phyloP scores from a whole-genome alignment of 1,140 invertebrate species.

The Euura lappo region DNA sequence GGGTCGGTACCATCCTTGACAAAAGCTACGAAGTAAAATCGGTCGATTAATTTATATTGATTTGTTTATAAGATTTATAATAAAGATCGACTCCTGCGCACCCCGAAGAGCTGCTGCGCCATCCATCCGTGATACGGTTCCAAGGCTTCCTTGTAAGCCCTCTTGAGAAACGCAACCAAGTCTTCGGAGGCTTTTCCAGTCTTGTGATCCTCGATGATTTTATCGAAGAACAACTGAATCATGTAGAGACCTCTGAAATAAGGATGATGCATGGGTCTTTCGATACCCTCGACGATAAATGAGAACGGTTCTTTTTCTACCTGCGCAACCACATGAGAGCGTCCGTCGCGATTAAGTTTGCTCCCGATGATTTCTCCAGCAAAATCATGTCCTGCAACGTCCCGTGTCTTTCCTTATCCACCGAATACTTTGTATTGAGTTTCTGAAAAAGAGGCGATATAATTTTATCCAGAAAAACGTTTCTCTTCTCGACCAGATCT shows the following conservation, averaged over 20 bases:
- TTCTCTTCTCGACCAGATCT: neutral
- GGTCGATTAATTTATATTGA: constrained; percentile 1
- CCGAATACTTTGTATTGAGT: constrained; percentile 65
- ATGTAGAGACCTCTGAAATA: constrained; percentile 65
- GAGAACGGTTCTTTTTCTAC: constrained; percentile 46
- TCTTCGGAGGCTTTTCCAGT: constrained; percentile 57
- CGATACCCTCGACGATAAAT: constrained; percentile 17
- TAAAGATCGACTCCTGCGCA: constrained; percentile 48
- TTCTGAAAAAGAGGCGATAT: constrained; percentile 59
- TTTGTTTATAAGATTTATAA: constrained; percentile 8
- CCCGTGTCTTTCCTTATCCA: constrained; percentile 60
- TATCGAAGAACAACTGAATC: constrained; percentile 65
- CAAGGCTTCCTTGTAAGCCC: constrained; percentile 68
- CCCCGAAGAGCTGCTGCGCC: constrained; percentile 69
- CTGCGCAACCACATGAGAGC: constrained; percentile 74
- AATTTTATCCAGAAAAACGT: neutral
- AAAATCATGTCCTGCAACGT: constrained; percentile 73
- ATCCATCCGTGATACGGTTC: constrained; percentile 73
- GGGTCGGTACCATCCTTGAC: constrained; percentile 49
- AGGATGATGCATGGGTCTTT: constrained; percentile 4
- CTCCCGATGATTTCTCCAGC: constrained; percentile 60
- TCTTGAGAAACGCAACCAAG: constrained; percentile 63
- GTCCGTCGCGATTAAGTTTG: constrained; percentile 60
- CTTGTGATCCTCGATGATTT: constrained; percentile 62
- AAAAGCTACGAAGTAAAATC: constrained; percentile 43